Percentiles rank a stretch among this genome's conserved stretches.
Conservation (phyloP, 2,888 invertebrate species). For the Drosophila phalerata region DNA sequence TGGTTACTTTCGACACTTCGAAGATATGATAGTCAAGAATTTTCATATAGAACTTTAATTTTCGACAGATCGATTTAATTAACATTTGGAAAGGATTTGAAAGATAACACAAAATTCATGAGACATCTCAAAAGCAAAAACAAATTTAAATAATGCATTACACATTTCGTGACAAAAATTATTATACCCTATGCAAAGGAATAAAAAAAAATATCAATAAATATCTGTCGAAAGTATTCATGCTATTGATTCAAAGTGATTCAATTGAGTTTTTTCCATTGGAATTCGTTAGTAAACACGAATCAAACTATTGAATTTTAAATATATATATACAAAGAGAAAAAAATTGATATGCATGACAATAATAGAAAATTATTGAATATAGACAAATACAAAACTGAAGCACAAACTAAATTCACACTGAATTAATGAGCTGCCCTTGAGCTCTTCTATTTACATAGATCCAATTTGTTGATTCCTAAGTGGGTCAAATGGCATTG, state of each 20-base stretch:
- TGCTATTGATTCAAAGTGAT: slow-evolving; percentile 6
- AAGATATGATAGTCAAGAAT: background rate
- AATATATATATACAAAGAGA: background rate
- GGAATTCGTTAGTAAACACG: slow-evolving; percentile 18
- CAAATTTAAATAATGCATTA: no score
- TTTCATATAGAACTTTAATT: background rate
- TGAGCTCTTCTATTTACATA: slow-evolving; percentile 34
- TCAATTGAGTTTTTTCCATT: slow-evolving; percentile 37
- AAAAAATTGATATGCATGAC: slow-evolving; percentile 39
- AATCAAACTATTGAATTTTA: slow-evolving; percentile 16
- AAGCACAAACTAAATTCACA: slow-evolving; percentile 8
- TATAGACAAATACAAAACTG: background rate
- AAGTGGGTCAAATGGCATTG: slow-evolving; percentile 20
- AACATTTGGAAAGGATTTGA: no score
- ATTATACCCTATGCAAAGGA: background rate
- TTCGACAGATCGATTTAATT: background rate
- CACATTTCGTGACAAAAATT: background rate
- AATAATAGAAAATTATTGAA: slow-evolving; percentile 12
- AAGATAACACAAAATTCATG: no score
- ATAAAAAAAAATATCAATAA: background rate
- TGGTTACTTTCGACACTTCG: background rate
- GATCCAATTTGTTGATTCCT: slow-evolving; percentile 16
- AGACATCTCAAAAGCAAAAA: no score
- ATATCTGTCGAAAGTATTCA: background rate
- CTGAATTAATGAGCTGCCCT: slow-evolving; percentile 34